Evolutionary conservation across 2,113 vertebrate species (phyloP), one percentile per base, ranked within the genome.

Genomic region (Pao palembangensis): DNA sequence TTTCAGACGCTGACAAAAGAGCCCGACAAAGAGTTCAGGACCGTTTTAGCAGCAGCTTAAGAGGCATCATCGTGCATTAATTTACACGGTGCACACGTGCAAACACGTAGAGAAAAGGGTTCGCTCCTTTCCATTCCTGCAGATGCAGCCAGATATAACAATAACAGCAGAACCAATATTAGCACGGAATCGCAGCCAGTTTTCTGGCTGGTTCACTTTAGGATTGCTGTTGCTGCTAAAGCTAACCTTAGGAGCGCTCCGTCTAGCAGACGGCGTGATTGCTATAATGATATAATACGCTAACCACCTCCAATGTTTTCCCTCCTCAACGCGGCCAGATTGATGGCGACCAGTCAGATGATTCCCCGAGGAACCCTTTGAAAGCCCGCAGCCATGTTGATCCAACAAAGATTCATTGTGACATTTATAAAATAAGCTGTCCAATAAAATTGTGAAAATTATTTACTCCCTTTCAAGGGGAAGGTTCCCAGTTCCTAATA

Each of bases 241-340:
- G n/a, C 25, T 64, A 59, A 55, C 70, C 64, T 41, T 31, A 68
- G 58, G 59, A 66, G 64, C 65, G 58, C 13, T 55, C 51, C 60
- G 70, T 15, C 58, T 69, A 42, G 71, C 76, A 64, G 67, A 69
- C 63, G 73, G 77, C 70, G 66, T 80, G 71, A 82, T 85, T 69
- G 73, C 71, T 75, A 65, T 79, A 71, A 82, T 84, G 79, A 87
- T 70, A 76, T 79, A 84, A 87, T 80, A 75, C 69, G 63, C 64
- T 79, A 82, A 84, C 73, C 69, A 75, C 79, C 79, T 76, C 66
- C 69, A 82, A 71, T 67, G 58, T 58, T 58, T 54, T 60, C 71
- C 68, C 67, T 65, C 61, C 42, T 11, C 70, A 12, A 69, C 67
- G 52, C 51, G 49, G 20, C 61, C 60, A 75, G 79, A 86, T 79